These are phyloP conservation scores for Cremastinae sp. DNA, from an alignment of 2,888 invertebrate genomes.

Conservation along the genomic window DNA sequence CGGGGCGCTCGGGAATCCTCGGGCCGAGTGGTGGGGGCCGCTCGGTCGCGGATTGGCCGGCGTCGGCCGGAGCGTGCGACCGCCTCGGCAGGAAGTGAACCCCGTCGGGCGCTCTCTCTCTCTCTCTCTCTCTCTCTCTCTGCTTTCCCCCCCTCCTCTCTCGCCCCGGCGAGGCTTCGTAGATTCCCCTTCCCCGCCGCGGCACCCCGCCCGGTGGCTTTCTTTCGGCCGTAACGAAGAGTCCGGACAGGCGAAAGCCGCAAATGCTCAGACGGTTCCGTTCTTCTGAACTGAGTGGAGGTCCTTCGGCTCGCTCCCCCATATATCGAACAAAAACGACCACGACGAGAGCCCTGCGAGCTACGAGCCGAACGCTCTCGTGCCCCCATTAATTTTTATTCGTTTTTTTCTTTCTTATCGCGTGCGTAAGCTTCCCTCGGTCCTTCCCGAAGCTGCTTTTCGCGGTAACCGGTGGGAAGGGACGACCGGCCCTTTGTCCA, in stretches of 20 bases:
- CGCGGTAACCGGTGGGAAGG: too few relatives aligned
- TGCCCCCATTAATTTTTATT: slow-evolving; percentile 59
- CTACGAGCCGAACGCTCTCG: slow-evolving; percentile 69
- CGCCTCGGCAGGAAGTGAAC: slow-evolving; percentile 74
- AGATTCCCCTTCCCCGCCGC: too few relatives aligned
- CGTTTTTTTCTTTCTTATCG: too few relatives aligned
- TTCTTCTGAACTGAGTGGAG: slow-evolving; percentile 78
- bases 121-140: neutral
- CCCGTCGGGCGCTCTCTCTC: slow-evolving; percentile 53
- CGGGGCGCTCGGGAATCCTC: slow-evolving; percentile 53
- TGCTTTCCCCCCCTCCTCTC: neutral
- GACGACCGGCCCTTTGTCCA: too few relatives aligned
- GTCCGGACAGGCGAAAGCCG: slow-evolving; percentile 69
- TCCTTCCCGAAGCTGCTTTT: too few relatives aligned
- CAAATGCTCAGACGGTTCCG: slow-evolving; percentile 76
- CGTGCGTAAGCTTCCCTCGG: too few relatives aligned
- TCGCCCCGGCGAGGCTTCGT: too few relatives aligned
- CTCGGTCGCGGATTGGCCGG: slow-evolving; percentile 41
- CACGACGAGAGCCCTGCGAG: too few relatives aligned
- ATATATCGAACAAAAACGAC: slow-evolving; percentile 15
- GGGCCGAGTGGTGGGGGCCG: slow-evolving; percentile 43
- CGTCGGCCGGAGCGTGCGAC: slow-evolving; percentile 44
- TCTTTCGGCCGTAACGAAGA: slow-evolving; percentile 67
- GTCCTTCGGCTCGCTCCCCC: slow-evolving; percentile 79
- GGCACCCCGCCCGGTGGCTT: too few relatives aligned